These are phyloP conservation scores for Sesia apiformis DNA, from an alignment of 2,888 invertebrate species.

Conservation along the genomic window DNA sequence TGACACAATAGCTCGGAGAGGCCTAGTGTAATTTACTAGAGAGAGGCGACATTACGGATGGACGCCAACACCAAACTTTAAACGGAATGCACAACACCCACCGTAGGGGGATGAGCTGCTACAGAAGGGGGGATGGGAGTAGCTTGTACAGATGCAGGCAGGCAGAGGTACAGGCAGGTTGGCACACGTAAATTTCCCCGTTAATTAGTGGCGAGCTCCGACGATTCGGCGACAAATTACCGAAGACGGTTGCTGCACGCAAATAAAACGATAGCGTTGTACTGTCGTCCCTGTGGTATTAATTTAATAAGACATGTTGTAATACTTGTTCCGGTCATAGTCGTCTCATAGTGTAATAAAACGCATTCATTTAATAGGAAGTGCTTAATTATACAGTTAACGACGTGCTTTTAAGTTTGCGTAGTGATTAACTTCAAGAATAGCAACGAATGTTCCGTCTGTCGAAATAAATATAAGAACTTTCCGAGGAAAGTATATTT, in stretches of 20 bases:
- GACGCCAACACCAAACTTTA: slow-evolving; percentile 1
- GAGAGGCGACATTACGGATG: slow-evolving; percentile 3
- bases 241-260: slow-evolving; percentile 35
- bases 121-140: background rate
- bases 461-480: too few species aligned
- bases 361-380: too few species aligned
- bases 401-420: too few species aligned
- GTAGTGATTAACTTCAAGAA: too few species aligned
- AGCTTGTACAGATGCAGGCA: slow-evolving; percentile 33
- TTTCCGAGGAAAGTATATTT: too few species aligned
- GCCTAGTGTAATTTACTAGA: slow-evolving; percentile 14
- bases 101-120: background rate
- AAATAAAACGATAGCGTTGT: slow-evolving; percentile 31
- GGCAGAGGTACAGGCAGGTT: slow-evolving; percentile 51
- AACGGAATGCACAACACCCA: background rate
- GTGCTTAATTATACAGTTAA: too few species aligned
- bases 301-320: background rate
- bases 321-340: background rate
- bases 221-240: slow-evolving; percentile 57
- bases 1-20: slow-evolving; percentile 3
- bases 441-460: too few species aligned
- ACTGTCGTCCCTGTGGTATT: slow-evolving; percentile 8
- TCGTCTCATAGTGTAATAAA: too few species aligned
- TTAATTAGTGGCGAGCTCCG: slow-evolving; percentile 60
- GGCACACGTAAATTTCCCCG: slow-evolving; percentile 56